phyloP scores from a whole-genome alignment of 2,888 invertebrate genomes.

The Dyspetes luteomarginatus region DNA sequence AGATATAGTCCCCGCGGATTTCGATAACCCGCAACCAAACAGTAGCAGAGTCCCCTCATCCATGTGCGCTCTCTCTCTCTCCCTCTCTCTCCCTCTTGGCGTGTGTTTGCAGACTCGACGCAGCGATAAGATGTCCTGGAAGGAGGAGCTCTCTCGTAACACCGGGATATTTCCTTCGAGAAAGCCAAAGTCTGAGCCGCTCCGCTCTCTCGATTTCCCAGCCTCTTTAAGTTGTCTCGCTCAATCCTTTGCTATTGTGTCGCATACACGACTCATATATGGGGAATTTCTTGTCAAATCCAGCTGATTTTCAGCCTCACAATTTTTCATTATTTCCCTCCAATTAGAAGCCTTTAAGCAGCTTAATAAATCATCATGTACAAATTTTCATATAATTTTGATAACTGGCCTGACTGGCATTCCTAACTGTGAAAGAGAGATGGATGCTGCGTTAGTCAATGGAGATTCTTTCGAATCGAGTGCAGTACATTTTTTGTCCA shows the following conservation, averaged over 20 bases:
- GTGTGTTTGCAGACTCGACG: slow-evolving; percentile 61
- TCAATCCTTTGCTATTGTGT: slow-evolving; percentile 38
- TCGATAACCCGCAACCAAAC: slow-evolving; percentile 60
- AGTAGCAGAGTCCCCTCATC: slow-evolving; percentile 51
- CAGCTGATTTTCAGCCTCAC: neutral
- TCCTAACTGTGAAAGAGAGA: too few species aligned
- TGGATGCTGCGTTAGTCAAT: too few species aligned
- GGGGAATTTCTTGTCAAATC: slow-evolving; percentile 7
- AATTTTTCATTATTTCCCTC: slow-evolving; percentile 13
- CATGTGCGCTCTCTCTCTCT: slow-evolving; percentile 30
- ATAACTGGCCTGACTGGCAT: too few species aligned
- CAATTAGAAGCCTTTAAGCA: too few species aligned
- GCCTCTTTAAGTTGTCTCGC: slow-evolving; percentile 32
- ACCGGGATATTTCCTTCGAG: slow-evolving; percentile 49
- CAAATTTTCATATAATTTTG: too few species aligned
- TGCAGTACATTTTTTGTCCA: too few species aligned
- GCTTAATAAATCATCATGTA: too few species aligned
- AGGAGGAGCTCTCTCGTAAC: slow-evolving; percentile 36
- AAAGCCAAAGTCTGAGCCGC: slow-evolving; percentile 51
- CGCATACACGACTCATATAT: slow-evolving; percentile 4
- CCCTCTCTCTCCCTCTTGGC: slow-evolving; percentile 8
- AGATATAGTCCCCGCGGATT: slow-evolving; percentile 58
- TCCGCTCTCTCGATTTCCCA: slow-evolving; percentile 28
- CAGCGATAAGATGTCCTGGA: slow-evolving; percentile 63
- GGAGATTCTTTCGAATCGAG: too few species aligned